Percentiles rank a stretch among this genome's conserved stretches.
phyloP scores from a whole-genome alignment of 2,113 vertebrate species.

The Chroicocephalus ridibundus region DNA sequence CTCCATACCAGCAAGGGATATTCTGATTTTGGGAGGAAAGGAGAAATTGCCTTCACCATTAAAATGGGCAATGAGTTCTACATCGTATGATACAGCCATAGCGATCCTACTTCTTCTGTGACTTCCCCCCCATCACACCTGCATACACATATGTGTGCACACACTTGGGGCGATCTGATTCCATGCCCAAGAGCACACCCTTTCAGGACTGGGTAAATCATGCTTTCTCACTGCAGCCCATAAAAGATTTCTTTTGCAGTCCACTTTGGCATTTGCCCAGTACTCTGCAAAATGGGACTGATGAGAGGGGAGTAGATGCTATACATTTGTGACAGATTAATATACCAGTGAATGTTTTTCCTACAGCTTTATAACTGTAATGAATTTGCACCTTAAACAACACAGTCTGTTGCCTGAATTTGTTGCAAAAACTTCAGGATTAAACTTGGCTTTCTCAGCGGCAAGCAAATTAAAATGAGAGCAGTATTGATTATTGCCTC shows the following conservation, averaged over 20 bases:
- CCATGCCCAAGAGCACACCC: rapidly evolving
- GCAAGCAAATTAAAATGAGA: background rate
- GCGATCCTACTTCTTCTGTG: background rate
- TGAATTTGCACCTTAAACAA: background rate
- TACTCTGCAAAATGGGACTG: background rate
- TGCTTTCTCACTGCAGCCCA: background rate
- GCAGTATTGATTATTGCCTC: constrained; percentile 8
- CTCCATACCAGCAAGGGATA: background rate
- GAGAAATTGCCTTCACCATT: background rate
- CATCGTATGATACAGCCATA: rapidly evolving
- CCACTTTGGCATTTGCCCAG: background rate
- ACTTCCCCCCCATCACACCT: background rate
- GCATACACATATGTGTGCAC: background rate
- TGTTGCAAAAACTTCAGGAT: background rate
- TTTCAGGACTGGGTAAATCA: background rate
- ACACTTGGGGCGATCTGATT: background rate
- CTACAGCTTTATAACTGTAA: background rate
- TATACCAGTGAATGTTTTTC: background rate
- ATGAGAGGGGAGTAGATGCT: background rate
- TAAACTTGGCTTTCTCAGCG: background rate
- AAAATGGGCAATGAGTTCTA: background rate
- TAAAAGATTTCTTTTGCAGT: background rate
- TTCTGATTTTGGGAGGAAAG: background rate
- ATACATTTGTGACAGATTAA: background rate
- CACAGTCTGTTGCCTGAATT: background rate